Base-by-base conservation (phyloP, 1,140 invertebrate species). In the Zaprionus kolodkinae region DNA sequence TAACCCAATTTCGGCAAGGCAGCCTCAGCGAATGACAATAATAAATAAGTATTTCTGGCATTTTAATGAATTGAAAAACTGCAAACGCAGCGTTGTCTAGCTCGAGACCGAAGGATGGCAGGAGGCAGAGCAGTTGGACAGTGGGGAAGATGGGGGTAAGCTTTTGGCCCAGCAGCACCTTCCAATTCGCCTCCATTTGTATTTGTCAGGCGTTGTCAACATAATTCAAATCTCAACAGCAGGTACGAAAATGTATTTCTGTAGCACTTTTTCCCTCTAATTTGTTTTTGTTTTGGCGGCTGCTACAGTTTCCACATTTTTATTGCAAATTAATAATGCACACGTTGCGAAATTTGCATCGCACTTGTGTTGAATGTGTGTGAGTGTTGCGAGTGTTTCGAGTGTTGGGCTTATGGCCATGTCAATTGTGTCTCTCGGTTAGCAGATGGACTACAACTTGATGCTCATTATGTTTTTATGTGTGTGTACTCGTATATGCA, bases 291-390 rank as follows among this genome's bases (percentile, higher is more conserved):
- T 71, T 52, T 67, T 57, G 48, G 79, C 64, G 55, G 71, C 71
- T 73, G 59, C 45, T 50, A 6, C 78, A 69, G 77, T 75, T 89
- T 89, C 81, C 86, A 89, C 86, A 79, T 82, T 79, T 75, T 86
- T 85, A 91, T 91, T 88, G 76, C 81, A 88, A 91, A 88, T 91
- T 91, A 91, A 91, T 91, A 88, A 88, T 91, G 83, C 78, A 81
- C 75, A 81, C 62, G 69, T 64, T 59, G 66, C 67, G 61, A 56
- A 40, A 45, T 57, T 70, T 25, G 45, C 55, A 56, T 45, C 43
- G 48, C 62, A 35, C 40, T 45, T 60, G 54, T 52, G 38, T 52
- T 2, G 7, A n/a, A 11, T 64, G 35, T 70, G n/a, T n/a, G n/a
- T n/a, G n/a, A n/a, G n/a, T n/a, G n/a, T n/a, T n/a, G n/a, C n/a